Base-by-base conservation (phyloP, 2,113 vertebrate species). In the Muntiacus muntjak region DNA sequence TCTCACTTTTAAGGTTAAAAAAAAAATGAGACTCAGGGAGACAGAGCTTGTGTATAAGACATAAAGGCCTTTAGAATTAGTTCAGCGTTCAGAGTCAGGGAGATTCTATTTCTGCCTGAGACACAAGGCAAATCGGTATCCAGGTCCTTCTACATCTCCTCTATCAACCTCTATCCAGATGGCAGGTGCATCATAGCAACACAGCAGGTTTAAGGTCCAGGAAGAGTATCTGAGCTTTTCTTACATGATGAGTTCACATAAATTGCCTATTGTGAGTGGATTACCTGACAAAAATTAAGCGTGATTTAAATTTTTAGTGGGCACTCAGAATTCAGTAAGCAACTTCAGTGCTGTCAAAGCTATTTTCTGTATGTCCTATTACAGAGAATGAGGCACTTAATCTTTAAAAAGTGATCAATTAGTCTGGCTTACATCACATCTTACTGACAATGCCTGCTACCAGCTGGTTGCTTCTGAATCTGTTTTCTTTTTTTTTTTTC, bases 371-470 rank as follows among this genome's bases (percentile, higher is more conserved):
- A 94, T 84, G 57, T 96, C 50, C 64, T 54, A 40, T 94, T 95
- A 89, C 12, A 87, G 94, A 94, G 82, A 98, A 97, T 84, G 30
- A 47, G 58, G 93, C 95, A 97, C 95, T 97, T 97, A 93, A 94
- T 96, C 91, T 96, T 97, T 88, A 97, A 97, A 97, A 95, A 95
- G 62, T 91, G 94, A 95, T 98, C 97, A 97, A 97, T 98, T 97
- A 97, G 91, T 50, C 45, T 94, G 40, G 62, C 57, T 88, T 95
- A 54, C 12, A 10, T 97, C 93, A 87, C 47, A 83, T 89, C 36
- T 83, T 97, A 91, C 43, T 87, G 43, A 91, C 28, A 97, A 94
- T 33, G 28, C 45, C 74, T 93, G 57, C 62, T 95, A 94, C 78
- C 94, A 97, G 89, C 76, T 97, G 88, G 67, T 57, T 91, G 88